A percentile compares a stretch with the other conserved stretches of the same genome.
Evolutionary conservation across 2,797 vertebrate genomes (phyloP).

Genomic region (Sebastes trivittatus): DNA sequence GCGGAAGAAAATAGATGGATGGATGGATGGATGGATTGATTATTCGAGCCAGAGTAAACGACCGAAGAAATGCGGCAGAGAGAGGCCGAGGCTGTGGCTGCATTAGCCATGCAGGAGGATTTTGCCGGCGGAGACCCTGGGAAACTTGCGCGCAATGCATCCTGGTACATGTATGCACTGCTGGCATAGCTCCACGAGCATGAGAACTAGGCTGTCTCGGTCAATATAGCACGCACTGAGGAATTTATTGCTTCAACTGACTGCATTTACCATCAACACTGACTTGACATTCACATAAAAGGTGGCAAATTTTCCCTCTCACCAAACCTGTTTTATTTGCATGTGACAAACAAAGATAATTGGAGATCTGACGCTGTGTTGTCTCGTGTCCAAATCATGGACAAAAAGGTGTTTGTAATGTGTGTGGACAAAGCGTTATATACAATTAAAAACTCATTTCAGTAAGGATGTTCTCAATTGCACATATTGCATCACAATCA

Average conservation of each 20-base stretch:
- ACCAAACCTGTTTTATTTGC: neutral
- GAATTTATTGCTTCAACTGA: too few species aligned
- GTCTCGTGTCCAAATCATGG: neutral
- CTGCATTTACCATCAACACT: too few species aligned
- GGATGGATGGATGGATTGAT: too few species aligned
- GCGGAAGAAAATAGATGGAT: too few species aligned
- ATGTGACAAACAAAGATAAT: neutral
- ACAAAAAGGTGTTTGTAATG: neutral
- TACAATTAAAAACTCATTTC: neutral
- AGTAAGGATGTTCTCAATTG: neutral
- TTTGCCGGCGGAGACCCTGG: too few species aligned
- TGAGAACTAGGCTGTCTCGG: neutral
- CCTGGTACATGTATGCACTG: neutral
- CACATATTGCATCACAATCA: constrained; percentile 9
- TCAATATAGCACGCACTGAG: neutral
- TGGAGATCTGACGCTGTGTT: neutral
- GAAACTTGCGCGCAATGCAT: neutral
- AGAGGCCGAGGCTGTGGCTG: neutral
- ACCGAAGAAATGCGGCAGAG: neutral
- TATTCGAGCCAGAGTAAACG: too few species aligned
- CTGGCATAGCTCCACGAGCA: neutral
- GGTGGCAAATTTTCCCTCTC: too few species aligned
- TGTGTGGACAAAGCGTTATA: neutral
- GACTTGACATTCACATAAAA: too few species aligned
- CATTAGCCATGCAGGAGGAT: neutral